These are phyloP conservation scores for Rallus limicola DNA, from an alignment of 2,113 vertebrate species.

Conservation along the genomic window DNA sequence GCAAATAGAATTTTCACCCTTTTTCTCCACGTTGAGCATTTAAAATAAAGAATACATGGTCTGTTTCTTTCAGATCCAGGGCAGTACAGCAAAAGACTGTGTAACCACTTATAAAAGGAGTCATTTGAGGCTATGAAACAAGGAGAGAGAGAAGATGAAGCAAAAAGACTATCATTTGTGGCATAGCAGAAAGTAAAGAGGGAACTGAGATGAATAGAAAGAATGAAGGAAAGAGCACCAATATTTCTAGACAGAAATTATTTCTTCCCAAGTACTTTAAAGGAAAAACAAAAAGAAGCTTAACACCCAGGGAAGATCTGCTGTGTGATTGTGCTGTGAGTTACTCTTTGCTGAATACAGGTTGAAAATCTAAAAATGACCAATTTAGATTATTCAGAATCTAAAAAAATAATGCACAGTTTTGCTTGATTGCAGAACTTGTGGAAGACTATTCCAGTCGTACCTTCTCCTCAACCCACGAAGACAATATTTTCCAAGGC, in stretches of 20 bases:
- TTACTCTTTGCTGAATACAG: not conserved
- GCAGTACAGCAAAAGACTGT: not conserved
- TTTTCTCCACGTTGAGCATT: not conserved
- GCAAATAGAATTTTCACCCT: not conserved
- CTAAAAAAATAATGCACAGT: not conserved
- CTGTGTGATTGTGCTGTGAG: not conserved
- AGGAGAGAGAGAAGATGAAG: not conserved
- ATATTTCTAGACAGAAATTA: not conserved
- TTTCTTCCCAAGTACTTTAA: not conserved
- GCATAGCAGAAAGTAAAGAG: not conserved
- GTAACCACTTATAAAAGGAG: not conserved
- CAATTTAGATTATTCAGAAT: not conserved
- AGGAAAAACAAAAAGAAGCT: not conserved
- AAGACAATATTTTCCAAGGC: not conserved
- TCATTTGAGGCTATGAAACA: not conserved
- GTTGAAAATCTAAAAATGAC: not conserved
- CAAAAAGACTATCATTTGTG: not conserved
- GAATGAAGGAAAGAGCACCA: not conserved
- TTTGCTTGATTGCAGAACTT: not conserved
- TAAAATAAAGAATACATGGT: not conserved
- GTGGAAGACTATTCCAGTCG: not conserved
- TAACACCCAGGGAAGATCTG: not conserved
- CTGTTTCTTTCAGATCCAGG: not conserved
- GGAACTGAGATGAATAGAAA: not conserved
- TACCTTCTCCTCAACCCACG: not conserved